Conservation (phyloP, 2,113 vertebrate species). For the Phalacrocorax carbo region DNA sequence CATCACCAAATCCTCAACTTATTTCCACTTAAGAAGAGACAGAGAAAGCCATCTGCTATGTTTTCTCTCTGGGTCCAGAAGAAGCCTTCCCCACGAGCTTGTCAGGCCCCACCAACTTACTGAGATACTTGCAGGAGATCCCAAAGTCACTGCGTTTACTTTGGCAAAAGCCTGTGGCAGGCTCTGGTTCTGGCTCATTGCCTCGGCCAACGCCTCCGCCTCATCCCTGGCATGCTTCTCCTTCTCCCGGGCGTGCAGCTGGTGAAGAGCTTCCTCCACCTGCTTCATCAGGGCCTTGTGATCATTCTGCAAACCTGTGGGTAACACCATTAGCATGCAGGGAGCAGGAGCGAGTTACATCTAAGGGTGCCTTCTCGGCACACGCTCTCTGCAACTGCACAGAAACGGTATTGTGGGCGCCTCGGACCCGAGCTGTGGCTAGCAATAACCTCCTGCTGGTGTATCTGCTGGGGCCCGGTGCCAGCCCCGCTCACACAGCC, state of each 20-base stretch:
- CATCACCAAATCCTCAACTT: background rate
- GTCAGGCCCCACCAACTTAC: conserved; percentile 67
- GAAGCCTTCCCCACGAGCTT: background rate
- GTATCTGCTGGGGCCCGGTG: background rate
- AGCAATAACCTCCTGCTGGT: background rate
- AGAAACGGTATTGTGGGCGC: fast-evolving
- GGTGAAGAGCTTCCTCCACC: conserved; percentile 93
- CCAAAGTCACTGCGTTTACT: conserved; percentile 82
- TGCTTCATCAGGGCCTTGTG: conserved; percentile 92
- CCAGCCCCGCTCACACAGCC: background rate
- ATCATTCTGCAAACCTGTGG: conserved; percentile 92
- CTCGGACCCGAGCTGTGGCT: background rate
- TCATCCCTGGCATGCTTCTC: conserved; percentile 83
- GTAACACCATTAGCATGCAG: background rate
- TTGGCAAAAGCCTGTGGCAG: conserved; percentile 81
- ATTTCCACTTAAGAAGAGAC: background rate
- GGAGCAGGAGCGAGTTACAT: background rate
- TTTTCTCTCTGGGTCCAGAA: background rate
- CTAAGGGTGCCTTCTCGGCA: background rate
- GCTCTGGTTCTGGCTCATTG: conserved; percentile 50
- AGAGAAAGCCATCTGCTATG: background rate
- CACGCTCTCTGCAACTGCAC: fast-evolving
- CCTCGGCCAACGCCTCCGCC: conserved; percentile 71
- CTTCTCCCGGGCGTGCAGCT: conserved; percentile 87
- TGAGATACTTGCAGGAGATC: conserved; percentile 86